Evolutionary conservation across 2,113 vertebrate genomes (phyloP).

Genomic region (Thalassarche chlororhynchos): DNA sequence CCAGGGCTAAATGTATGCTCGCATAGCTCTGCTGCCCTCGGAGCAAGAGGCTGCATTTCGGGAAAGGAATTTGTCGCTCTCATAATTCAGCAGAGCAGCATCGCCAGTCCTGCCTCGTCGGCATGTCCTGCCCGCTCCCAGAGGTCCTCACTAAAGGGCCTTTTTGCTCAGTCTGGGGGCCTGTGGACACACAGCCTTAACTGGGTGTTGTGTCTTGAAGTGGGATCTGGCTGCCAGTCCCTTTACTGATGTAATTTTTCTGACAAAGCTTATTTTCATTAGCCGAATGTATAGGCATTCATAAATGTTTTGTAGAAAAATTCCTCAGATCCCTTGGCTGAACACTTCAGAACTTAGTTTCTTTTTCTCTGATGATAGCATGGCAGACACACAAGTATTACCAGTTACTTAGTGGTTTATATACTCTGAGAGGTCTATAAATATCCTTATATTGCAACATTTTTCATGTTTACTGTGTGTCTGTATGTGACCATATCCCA

Average conservation of each 20-base stretch:
- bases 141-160: background rate
- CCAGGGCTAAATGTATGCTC: background rate
- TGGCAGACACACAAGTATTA: background rate
- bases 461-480: background rate
- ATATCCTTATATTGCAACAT: background rate
- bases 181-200: background rate
- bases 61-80: background rate
- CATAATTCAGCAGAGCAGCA: background rate
- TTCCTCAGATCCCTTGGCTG: background rate
- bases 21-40: background rate
- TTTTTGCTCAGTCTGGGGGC: background rate
- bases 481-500: background rate
- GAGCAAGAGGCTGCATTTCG: background rate
- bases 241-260: background rate
- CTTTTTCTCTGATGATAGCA: background rate
- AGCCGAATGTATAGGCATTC: background rate
- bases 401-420: background rate
- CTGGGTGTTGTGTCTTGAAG: background rate
- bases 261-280: background rate
- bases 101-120: accelerated
- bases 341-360: background rate
- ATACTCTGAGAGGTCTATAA: background rate
- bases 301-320: background rate
- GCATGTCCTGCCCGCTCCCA: background rate
- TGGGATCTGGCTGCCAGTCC: background rate